phyloP scores from a whole-genome alignment of 2,113 vertebrate species.

The Phrynosoma blainvillii region DNA sequence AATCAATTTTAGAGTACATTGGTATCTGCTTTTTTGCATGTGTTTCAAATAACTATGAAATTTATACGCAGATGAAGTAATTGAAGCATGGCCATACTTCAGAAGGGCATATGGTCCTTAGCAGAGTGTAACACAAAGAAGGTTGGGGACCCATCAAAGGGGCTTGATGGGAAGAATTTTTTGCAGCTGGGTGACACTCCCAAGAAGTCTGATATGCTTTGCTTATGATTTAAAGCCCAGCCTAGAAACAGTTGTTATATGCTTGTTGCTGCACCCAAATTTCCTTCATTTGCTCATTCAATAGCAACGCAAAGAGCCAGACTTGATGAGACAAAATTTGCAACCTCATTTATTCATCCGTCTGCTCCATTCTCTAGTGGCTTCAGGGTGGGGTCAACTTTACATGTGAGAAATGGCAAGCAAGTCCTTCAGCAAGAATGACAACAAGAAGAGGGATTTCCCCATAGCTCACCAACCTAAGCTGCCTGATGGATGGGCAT shows the following conservation, averaged over 20 bases:
- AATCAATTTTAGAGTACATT: constrained; percentile 73
- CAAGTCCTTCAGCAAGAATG: background rate
- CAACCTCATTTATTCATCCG: background rate
- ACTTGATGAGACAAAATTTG: background rate
- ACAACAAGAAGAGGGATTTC: background rate
- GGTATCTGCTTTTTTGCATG: constrained; percentile 72
- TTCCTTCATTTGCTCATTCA: constrained; percentile 64
- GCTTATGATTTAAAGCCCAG: constrained; percentile 69
- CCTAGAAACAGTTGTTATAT: constrained; percentile 45
- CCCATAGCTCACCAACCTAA: background rate
- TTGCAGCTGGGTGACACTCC: constrained; percentile 73
- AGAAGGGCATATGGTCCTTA: constrained; percentile 62
- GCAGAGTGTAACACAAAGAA: constrained; percentile 70
- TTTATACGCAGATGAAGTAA: constrained; percentile 78
- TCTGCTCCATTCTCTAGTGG: background rate
- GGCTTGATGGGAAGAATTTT: constrained; percentile 71
- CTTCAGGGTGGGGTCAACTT: background rate
- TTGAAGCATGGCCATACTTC: constrained; percentile 71
- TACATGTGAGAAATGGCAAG: background rate
- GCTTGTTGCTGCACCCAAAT: constrained; percentile 41
- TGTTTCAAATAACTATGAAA: constrained; percentile 80
- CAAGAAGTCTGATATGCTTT: constrained; percentile 61
- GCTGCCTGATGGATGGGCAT: background rate
- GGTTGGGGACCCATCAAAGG: constrained; percentile 74
- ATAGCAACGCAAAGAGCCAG: background rate